A percentile compares a stretch with the other conserved stretches of the same genome.
phyloP scores from a whole-genome alignment of 2,888 invertebrate species.

The Hecatera dysodea region DNA sequence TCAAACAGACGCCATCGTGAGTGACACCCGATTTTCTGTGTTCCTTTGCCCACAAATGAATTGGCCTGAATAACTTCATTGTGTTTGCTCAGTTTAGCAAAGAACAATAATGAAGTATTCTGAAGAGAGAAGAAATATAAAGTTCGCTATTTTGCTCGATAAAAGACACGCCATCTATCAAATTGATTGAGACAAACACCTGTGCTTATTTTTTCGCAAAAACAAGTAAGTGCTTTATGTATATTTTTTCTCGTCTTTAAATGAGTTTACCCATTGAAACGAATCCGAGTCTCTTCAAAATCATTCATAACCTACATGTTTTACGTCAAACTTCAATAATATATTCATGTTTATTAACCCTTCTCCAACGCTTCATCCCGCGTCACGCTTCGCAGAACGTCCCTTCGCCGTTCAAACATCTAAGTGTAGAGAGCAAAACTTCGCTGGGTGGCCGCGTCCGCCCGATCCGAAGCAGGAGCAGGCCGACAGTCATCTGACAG shows the following conservation, averaged over 20 bases:
- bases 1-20: constrained; percentile 15
- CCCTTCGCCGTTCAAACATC: constrained; percentile 23
- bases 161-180: constrained; percentile 43
- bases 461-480: constrained; percentile 70
- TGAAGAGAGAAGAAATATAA: constrained; percentile 12
- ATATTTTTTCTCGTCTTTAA: neutral
- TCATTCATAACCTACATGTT: constrained; percentile 13
- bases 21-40: constrained; percentile 41
- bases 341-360: constrained; percentile 43
- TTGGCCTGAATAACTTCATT: constrained; percentile 31
- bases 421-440: constrained; percentile 63
- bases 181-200: constrained; percentile 40
- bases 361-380: constrained; percentile 20
- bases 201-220: constrained; percentile 15
- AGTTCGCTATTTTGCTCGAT: constrained; percentile 12
- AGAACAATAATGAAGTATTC: constrained; percentile 18
- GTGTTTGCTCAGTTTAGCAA: constrained; percentile 15
- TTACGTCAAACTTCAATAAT: constrained; percentile 36
- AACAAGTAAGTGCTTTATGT: neutral
- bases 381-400: constrained; percentile 26
- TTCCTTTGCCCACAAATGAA: constrained; percentile 33
- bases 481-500: constrained; percentile 86
- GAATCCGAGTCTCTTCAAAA: neutral
- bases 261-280: neutral
- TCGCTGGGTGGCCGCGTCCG: constrained; percentile 66